Percentiles rank a stretch among this genome's conserved stretches.
phyloP scores from a whole-genome alignment of 2,888 invertebrate genomes.

The Salticus scenicus region DNA sequence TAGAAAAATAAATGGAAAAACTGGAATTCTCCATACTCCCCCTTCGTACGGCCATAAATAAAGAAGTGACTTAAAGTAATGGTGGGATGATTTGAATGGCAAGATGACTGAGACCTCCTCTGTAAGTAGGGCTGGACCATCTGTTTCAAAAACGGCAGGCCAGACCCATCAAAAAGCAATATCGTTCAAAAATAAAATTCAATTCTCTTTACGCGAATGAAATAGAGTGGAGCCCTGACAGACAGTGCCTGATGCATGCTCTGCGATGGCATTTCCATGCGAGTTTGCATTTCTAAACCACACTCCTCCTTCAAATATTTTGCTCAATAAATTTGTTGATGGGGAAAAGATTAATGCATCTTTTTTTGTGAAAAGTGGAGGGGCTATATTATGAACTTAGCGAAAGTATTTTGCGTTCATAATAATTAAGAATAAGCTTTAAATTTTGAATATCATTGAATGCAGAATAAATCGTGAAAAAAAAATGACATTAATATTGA shows the following conservation, averaged over 20 bases:
- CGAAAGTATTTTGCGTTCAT: too few relatives aligned
- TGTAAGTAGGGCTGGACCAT: constrained; percentile 21
- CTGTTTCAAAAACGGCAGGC: constrained; percentile 28
- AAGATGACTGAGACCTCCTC: constrained; percentile 36
- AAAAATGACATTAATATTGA: too few relatives aligned
- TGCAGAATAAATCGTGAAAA: too few relatives aligned
- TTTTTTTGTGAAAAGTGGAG: too few relatives aligned
- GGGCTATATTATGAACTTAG: too few relatives aligned
- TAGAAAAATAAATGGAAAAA: constrained; percentile 20
- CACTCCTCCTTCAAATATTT: too few relatives aligned
- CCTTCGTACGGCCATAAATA: neutral
- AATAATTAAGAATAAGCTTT: too few relatives aligned
- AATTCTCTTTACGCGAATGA: neutral
- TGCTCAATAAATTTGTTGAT: too few relatives aligned
- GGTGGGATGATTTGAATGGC: constrained; percentile 27
- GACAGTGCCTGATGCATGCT: neutral
- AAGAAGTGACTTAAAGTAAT: neutral
- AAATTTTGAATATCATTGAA: too few relatives aligned
- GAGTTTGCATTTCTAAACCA: neutral
- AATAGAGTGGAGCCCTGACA: neutral
- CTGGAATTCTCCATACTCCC: neutral
- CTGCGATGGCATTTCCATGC: neutral
- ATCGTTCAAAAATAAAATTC: neutral
- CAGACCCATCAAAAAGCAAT: neutral
- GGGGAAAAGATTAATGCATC: too few relatives aligned